phyloP scores from a whole-genome alignment of 1,140 invertebrate species.

The Drosophila mayri region DNA sequence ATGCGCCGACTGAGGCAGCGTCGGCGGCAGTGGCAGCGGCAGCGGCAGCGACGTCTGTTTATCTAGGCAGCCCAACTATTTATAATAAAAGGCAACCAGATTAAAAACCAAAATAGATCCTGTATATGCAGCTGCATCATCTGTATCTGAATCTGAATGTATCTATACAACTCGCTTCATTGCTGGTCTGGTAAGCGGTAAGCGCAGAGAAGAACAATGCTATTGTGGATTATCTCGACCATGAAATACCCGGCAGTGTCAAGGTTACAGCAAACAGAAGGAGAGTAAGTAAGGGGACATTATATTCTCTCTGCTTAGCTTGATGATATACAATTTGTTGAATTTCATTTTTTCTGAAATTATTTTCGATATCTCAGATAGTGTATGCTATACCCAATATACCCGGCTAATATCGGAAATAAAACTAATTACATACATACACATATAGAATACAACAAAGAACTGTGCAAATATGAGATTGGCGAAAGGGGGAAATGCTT shows the following conservation, averaged over 20 bases:
- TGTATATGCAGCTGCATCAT: conserved; percentile 53
- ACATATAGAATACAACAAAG: neutral
- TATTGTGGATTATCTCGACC: neutral
- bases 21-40: neutral
- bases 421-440: neutral
- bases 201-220: conserved; percentile 1
- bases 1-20: conserved; percentile 1
- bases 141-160: conserved; percentile 38
- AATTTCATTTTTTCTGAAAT: neutral
- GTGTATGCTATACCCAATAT: neutral
- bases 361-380: neutral
- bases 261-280: neutral
- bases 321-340: neutral
- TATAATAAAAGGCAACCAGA: conserved; percentile 77
- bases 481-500: conserved; percentile 15
- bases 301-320: neutral
- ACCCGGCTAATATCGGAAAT: neutral
- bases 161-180: conserved; percentile 50
- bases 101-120: conserved; percentile 73
- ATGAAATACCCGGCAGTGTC: conserved; percentile 7
- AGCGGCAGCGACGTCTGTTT: conserved; percentile 46
- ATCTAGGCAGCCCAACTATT: conserved; percentile 76
- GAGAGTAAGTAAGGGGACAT: neutral
- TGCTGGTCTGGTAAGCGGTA: conserved; percentile 6
- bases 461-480: neutral